These are phyloP conservation scores for Nipponia nippon DNA, from an alignment of 2,113 vertebrate genomes.

Conservation along the genomic window DNA sequence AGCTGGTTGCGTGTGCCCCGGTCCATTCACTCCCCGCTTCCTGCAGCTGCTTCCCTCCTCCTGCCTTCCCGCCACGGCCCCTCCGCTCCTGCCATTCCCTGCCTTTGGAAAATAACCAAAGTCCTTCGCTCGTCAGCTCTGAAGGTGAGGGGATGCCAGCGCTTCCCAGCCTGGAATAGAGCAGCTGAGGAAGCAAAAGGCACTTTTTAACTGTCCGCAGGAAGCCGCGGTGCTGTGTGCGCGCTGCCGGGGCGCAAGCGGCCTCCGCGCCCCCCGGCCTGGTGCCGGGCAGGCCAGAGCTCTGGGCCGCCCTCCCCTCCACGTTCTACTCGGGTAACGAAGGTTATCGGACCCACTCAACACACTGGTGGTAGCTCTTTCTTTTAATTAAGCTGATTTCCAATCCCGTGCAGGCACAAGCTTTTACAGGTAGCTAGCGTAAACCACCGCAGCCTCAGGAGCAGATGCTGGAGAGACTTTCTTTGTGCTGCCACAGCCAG, in stretches of 20 bases:
- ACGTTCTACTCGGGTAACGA: accelerated
- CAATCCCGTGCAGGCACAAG: neutral
- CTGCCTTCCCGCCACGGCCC: neutral
- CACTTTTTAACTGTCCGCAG: accelerated
- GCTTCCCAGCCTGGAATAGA: neutral
- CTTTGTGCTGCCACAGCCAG: neutral
- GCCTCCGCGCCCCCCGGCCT: accelerated
- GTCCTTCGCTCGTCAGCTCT: neutral
- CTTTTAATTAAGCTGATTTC: neutral
- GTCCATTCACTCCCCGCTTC: neutral
- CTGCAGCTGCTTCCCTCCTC: neutral
- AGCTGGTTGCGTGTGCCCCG: accelerated
- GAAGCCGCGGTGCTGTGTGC: neutral
- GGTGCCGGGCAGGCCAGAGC: neutral
- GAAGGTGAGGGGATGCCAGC: neutral
- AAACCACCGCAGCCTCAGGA: neutral
- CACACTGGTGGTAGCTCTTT: neutral
- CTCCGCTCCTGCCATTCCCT: neutral
- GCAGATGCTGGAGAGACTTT: neutral
- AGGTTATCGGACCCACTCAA: neutral
- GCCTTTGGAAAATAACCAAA: neutral
- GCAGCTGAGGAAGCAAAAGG: neutral
- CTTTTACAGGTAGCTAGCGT: neutral
- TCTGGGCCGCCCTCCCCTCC: neutral
- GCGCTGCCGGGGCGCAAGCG: neutral